These are phyloP conservation scores for Diacarnus erythraeanus DNA, from an alignment of 37 sponge, comb jelly and placozoan genomes.

Conservation along the genomic window DNA sequence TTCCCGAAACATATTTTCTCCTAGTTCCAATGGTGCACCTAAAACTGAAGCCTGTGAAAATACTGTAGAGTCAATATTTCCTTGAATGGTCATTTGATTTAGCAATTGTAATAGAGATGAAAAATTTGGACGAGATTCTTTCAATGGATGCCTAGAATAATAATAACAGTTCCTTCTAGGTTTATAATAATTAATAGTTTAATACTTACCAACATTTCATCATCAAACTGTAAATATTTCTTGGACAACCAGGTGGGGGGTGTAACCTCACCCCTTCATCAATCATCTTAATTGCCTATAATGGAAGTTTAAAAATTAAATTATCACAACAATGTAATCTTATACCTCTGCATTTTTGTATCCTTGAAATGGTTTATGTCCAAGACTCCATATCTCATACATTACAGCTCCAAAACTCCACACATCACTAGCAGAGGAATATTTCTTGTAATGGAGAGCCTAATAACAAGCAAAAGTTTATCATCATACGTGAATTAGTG, in stretches of 20 bases:
- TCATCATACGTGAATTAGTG: too few relatives aligned
- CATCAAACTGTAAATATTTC: constrained; percentile 25
- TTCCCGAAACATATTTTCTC: neutral
- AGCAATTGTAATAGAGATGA: neutral
- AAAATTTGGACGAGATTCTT: neutral
- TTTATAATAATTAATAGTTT: too few relatives aligned
- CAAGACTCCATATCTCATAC: neutral
- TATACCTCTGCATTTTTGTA: constrained; percentile 19
- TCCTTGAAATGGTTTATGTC: neutral
- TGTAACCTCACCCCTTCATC: constrained; percentile 16
- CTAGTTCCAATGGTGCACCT: constrained; percentile 2
- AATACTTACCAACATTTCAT: constrained; percentile 40
- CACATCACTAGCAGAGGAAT: constrained; percentile 12
- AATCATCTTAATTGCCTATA: constrained; percentile 27
- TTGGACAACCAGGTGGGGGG: constrained; percentile 39
- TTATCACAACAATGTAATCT: neutral
- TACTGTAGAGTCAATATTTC: neutral
- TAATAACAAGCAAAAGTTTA: too few relatives aligned
- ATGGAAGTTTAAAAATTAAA: neutral
- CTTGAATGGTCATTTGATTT: neutral
- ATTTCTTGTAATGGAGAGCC: constrained; percentile 53
- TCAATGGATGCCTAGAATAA: neutral
- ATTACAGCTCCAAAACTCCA: neutral
- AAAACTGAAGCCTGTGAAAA: neutral
- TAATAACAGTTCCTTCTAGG: neutral